Evolutionary conservation across 2,888 invertebrate genomes (phyloP).

Genomic region (Campaea margaritaria): DNA sequence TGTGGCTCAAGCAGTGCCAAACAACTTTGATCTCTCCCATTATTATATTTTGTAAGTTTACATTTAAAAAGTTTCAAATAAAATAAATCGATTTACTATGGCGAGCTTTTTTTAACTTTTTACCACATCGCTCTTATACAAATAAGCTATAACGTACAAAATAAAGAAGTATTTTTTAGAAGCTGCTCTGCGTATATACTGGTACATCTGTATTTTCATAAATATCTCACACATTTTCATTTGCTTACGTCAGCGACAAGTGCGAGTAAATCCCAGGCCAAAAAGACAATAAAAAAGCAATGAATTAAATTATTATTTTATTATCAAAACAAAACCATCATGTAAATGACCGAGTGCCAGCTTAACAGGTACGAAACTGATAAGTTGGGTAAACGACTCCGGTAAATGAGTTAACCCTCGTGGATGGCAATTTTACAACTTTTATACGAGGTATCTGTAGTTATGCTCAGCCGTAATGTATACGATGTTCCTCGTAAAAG

Average conservation of each 20-base stretch:
- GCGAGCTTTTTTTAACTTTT: slow-evolving; percentile 20
- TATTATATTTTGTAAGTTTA: slow-evolving; percentile 76
- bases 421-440: slow-evolving; percentile 58
- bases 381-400: slow-evolving; percentile 28
- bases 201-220: background rate
- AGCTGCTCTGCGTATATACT: too few species aligned
- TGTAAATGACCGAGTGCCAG: slow-evolving; percentile 11
- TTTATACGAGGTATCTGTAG: slow-evolving; percentile 55
- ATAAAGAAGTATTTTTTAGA: too few species aligned
- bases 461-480: slow-evolving; percentile 52
- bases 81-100: slow-evolving; percentile 67
- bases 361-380: slow-evolving; percentile 28
- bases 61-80: slow-evolving; percentile 65
- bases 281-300: slow-evolving; percentile 3
- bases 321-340: slow-evolving; percentile 31
- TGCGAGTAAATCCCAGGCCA: slow-evolving; percentile 1
- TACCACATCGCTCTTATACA: background rate
- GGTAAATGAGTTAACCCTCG: slow-evolving; percentile 54
- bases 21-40: slow-evolving; percentile 57
- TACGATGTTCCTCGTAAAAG: slow-evolving; percentile 56
- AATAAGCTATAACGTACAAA: background rate
- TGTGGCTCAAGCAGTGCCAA: slow-evolving; percentile 69
- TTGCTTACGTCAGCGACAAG: background rate
- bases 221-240: background rate
- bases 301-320: slow-evolving; percentile 6